These are phyloP conservation scores for Onychostruthus taczanowskii DNA, from an alignment of 2,113 vertebrate genomes.

Conservation along the genomic window DNA sequence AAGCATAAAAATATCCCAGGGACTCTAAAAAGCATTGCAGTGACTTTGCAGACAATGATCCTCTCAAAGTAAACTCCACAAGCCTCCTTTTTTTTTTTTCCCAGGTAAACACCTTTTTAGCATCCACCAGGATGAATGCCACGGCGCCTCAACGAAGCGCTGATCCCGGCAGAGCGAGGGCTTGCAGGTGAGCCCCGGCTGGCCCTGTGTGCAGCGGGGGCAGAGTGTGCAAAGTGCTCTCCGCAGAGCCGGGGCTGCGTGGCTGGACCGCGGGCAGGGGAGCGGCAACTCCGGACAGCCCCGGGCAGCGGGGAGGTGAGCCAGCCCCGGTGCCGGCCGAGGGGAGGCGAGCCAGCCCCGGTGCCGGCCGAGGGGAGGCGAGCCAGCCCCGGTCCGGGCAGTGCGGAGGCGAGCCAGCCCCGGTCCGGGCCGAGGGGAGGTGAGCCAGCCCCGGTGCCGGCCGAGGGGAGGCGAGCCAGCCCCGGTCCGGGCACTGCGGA, in stretches of 20 bases:
- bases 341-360: background rate
- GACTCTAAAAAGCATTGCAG: background rate
- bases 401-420: background rate
- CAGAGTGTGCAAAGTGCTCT: fast-evolving
- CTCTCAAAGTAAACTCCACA: background rate
- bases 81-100: background rate
- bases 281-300: background rate
- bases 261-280: background rate
- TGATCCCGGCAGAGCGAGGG: background rate
- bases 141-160: background rate
- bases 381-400: too few relatives aligned
- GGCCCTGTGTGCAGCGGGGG: background rate
- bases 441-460: background rate
- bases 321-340: background rate
- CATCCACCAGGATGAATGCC: background rate
- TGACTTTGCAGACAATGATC: background rate
- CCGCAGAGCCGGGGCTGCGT: background rate
- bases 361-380: fast-evolving
- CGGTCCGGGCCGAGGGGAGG: background rate
- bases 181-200: background rate
- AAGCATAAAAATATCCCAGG: background rate
- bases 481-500: background rate
- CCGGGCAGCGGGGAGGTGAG: background rate
- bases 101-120: background rate
- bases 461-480: background rate